Percentiles rank a stretch among this genome's conserved stretches.
Conservation (phyloP, 2,113 vertebrate species). For the Corvus cornix region DNA sequence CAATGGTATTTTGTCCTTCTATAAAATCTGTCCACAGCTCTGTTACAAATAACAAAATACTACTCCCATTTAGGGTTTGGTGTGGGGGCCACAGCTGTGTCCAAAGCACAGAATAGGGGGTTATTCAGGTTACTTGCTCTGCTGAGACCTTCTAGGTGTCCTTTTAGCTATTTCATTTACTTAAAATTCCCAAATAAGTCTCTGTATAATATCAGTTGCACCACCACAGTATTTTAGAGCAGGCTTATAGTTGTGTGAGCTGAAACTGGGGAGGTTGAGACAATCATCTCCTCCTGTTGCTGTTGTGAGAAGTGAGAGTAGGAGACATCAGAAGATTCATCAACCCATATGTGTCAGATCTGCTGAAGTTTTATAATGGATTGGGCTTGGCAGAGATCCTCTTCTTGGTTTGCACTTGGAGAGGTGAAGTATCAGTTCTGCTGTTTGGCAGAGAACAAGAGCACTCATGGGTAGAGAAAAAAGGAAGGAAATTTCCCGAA, state of each 20-base stretch:
- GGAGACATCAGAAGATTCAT: conserved; percentile 11
- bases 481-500: neutral
- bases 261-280: neutral
- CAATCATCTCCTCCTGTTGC: neutral
- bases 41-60: neutral
- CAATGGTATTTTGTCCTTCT: neutral
- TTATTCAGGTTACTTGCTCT: neutral
- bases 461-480: neutral
- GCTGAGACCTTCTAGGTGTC: neutral
- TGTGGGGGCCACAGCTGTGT: neutral
- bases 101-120: neutral
- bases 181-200: neutral
- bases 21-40: neutral
- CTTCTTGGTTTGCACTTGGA: conserved; percentile 7
- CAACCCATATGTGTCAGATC: conserved; percentile 32
- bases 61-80: neutral
- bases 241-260: neutral
- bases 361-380: conserved; percentile 5
- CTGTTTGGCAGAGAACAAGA: neutral
- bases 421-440: conserved; percentile 29
- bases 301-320: conserved; percentile 6
- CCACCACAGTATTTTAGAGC: neutral
- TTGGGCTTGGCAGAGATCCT: neutral
- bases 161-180: neutral
- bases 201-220: neutral